Conservation (phyloP, 2,888 invertebrate species). For the Cephus spinipes region DNA sequence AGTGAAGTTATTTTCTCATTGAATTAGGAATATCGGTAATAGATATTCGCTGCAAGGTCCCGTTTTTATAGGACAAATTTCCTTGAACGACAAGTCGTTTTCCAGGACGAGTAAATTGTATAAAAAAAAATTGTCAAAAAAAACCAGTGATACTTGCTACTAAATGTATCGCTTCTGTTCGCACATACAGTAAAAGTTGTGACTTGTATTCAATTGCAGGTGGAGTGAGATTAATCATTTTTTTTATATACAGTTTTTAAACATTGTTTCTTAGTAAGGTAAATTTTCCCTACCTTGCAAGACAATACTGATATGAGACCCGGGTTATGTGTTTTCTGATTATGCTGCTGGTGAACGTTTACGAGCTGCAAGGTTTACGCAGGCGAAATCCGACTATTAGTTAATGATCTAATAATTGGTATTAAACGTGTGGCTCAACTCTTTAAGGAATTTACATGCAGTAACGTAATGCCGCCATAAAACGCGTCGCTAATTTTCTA, state of each 20-base stretch:
- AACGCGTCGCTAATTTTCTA: not conserved
- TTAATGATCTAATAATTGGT: constrained; percentile 19
- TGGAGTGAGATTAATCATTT: no score
- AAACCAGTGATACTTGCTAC: not conserved
- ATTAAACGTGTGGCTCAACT: not conserved
- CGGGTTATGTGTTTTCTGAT: constrained; percentile 1
- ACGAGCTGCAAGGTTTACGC: constrained; percentile 13
- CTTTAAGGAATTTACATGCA: not conserved
- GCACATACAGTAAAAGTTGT: not conserved
- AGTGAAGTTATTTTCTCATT: not conserved
- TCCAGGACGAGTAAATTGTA: not conserved
- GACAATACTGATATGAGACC: not conserved
- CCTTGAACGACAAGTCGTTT: not conserved
- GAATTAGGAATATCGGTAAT: not conserved
- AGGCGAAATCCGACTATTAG: constrained; percentile 10
- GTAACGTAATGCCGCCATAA: not conserved
- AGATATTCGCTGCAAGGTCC: not conserved
- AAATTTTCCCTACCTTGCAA: not conserved
- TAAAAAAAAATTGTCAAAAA: not conserved
- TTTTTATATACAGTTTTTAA: no score
- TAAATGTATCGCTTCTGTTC: not conserved
- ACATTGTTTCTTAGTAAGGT: no score
- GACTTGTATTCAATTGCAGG: not conserved
- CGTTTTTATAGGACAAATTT: not conserved
- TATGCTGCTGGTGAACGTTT: not conserved